Evolutionary conservation across 2,888 invertebrate genomes (phyloP).

Genomic region (Gryllus longicercus): DNA sequence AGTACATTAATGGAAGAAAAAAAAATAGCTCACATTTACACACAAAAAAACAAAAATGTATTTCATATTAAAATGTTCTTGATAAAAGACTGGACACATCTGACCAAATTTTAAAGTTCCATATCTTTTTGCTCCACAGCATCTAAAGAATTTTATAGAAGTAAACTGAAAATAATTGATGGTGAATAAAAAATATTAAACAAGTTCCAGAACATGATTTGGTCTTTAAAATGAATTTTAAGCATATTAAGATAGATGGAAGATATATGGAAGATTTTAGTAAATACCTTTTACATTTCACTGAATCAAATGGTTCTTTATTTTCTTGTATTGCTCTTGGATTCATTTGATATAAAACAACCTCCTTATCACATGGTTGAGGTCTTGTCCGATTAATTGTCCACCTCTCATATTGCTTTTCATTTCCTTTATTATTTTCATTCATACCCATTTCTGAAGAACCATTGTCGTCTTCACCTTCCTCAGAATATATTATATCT

Average conservation of each 20-base stretch:
- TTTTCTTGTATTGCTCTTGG: not conserved
- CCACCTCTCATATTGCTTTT: constrained; percentile 30
- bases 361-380: constrained; percentile 80
- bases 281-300: constrained; percentile 4
- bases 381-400: constrained; percentile 61
- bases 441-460: not conserved
- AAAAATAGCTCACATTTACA: no score
- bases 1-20: no score
- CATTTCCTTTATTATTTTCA: not conserved
- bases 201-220: no score
- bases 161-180: not conserved
- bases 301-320: constrained; percentile 12
- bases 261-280: not conserved
- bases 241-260: no score
- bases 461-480: not conserved
- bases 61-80: no score
- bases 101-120: no score
- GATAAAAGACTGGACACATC: no score
- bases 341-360: constrained; percentile 63
- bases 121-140: no score
- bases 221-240: no score
- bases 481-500: not conserved
- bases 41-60: no score
- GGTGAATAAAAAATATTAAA: not conserved
- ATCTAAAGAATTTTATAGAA: not conserved